Conservation (phyloP, 2,888 invertebrate genomes). For the Megaustenia siamemsis region DNA sequence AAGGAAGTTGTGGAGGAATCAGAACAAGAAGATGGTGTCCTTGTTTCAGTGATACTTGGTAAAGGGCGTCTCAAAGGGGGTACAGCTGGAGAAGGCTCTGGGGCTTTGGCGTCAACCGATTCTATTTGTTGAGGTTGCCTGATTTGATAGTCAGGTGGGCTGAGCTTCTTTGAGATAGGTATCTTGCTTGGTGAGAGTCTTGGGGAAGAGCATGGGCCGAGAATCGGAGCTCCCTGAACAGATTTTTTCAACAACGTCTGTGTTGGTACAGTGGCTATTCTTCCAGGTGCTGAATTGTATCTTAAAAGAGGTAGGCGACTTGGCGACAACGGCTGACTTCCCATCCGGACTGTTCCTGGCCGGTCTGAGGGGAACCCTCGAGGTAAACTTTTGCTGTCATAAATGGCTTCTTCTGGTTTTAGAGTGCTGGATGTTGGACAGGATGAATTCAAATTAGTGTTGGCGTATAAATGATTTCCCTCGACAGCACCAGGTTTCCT, state of each 20-base stretch:
- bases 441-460: slow-evolving; percentile 1
- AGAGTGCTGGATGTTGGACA: slow-evolving; percentile 26
- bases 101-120: slow-evolving; percentile 2
- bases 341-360: slow-evolving; percentile 59
- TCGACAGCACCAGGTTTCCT: slow-evolving; percentile 47
- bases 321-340: slow-evolving; percentile 61
- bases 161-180: slow-evolving; percentile 56
- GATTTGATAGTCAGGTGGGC: slow-evolving; percentile 37
- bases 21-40: slow-evolving; percentile 63
- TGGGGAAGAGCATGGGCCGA: slow-evolving; percentile 41
- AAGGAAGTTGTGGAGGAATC: slow-evolving; percentile 59
- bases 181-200: slow-evolving; percentile 60
- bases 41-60: slow-evolving; percentile 62
- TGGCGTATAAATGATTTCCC: not conserved
- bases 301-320: slow-evolving; percentile 65
- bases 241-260: slow-evolving; percentile 61
- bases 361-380: slow-evolving; percentile 59
- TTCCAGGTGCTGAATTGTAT: slow-evolving; percentile 73
- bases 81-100: not conserved
- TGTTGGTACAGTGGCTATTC: slow-evolving; percentile 73
- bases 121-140: slow-evolving; percentile 45
- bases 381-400: slow-evolving; percentile 63
- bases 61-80: slow-evolving; percentile 58
- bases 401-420: slow-evolving; percentile 45
- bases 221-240: slow-evolving; percentile 28